Evolutionary conservation across 2,113 vertebrate species (phyloP).

Genomic region (Xenopus borealis): DNA sequence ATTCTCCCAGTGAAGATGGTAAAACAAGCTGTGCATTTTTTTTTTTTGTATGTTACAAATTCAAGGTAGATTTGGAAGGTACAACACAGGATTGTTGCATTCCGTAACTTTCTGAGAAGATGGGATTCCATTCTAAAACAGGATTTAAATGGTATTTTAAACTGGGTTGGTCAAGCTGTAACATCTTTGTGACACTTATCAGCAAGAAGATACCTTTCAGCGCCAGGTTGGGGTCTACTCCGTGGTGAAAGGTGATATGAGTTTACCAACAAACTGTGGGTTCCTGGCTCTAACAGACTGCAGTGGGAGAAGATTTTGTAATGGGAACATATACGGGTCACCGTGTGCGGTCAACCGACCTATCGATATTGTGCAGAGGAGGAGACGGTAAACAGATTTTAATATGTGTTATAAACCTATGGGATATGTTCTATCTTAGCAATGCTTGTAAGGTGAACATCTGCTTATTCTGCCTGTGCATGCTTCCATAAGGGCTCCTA

Average conservation of each 20-base stretch:
- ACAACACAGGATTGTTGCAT: neutral
- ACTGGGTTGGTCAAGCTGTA: neutral
- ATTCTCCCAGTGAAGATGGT: neutral
- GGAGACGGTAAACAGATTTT: conserved; percentile 66
- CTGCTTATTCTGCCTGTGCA: too few relatives aligned
- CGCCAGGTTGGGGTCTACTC: neutral
- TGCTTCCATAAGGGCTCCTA: too few relatives aligned
- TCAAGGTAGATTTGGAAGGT: neutral
- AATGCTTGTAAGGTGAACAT: too few relatives aligned
- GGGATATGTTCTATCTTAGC: too few relatives aligned
- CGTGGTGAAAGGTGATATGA: conserved; percentile 55
- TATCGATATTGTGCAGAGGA: conserved; percentile 72
- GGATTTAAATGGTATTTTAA: neutral
- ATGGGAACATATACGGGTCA: conserved; percentile 64
- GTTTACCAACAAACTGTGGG: conserved; percentile 64
- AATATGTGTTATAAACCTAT: neutral
- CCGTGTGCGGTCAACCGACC: conserved; percentile 71
- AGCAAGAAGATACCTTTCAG: neutral
- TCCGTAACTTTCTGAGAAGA: neutral
- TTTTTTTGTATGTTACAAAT: neutral
- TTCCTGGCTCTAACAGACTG: conserved; percentile 57
- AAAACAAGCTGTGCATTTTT: too few relatives aligned
- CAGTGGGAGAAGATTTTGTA: conserved; percentile 24
- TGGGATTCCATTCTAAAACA: conserved; percentile 2
- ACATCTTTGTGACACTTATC: neutral